A percentile compares a stretch with the other conserved stretches of the same genome.
These are phyloP conservation scores for Pyrgus malvae DNA, from an alignment of 2,888 invertebrate genomes.

Conservation along the genomic window DNA sequence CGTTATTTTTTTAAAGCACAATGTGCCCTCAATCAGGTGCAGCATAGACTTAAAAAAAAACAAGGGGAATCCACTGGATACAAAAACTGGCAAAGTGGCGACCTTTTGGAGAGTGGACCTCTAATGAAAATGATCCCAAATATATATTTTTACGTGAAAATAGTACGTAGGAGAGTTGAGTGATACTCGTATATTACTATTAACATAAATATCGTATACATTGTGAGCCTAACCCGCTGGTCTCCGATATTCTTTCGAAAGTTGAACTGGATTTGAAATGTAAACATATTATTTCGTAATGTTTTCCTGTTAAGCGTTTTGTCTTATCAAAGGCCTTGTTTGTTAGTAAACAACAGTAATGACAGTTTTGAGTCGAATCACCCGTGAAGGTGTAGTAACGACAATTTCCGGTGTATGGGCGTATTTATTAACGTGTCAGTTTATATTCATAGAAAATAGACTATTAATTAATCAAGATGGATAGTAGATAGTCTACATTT, in stretches of 20 bases:
- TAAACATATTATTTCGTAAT: constrained; percentile 40
- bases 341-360: constrained; percentile 23
- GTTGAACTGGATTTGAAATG: constrained; percentile 32
- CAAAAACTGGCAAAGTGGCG: too few relatives aligned
- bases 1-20: too few relatives aligned
- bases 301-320: constrained; percentile 29
- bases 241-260: constrained; percentile 41
- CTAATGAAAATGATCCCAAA: too few relatives aligned
- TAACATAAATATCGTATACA: neutral
- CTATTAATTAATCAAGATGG: neutral
- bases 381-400: constrained; percentile 1
- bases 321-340: constrained; percentile 22
- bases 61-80: too few relatives aligned
- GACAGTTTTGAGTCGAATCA: constrained; percentile 18
- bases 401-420: constrained; percentile 8
- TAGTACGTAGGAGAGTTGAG: too few relatives aligned
- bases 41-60: too few relatives aligned
- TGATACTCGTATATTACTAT: neutral
- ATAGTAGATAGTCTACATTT: too few relatives aligned
- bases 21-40: too few relatives aligned
- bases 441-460: neutral
- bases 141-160: too few relatives aligned
- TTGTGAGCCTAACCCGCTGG: neutral
- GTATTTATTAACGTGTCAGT: neutral
- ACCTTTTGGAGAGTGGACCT: too few relatives aligned